Conservation (phyloP, 2,113 vertebrate genomes). For the Kobus ellipsiprymnus region DNA sequence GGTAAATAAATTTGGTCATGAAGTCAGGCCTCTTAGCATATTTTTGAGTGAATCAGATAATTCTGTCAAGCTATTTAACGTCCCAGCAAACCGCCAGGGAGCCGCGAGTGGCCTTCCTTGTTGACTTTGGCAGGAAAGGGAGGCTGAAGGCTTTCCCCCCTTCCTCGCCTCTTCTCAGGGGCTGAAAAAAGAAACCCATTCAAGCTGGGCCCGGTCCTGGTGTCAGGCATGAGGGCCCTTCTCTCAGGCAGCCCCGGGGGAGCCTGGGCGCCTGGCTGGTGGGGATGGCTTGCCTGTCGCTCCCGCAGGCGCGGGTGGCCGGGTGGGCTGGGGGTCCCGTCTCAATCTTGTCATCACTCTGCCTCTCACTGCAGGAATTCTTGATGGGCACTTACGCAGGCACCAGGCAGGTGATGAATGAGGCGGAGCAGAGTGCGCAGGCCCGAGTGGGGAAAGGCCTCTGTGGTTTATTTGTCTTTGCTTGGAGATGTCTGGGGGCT, state of each 20-base stretch:
- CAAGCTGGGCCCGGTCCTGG: conserved; percentile 85
- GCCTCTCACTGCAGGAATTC: conserved; percentile 63
- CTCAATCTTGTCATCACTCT: conserved; percentile 76
- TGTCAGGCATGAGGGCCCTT: conserved; percentile 83
- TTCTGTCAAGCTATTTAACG: conserved; percentile 97
- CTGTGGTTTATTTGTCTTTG: conserved; percentile 39
- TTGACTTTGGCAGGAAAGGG: conserved; percentile 92
- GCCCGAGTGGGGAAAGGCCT: conserved; percentile 3
- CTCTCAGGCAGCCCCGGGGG: conserved; percentile 74
- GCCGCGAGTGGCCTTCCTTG: conserved; percentile 86
- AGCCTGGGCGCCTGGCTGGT: conserved; percentile 69
- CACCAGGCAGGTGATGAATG: conserved; percentile 65
- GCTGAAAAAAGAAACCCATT: conserved; percentile 74
- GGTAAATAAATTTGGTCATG: conserved; percentile 96
- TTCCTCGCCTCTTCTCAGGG: conserved; percentile 65
- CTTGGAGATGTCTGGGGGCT: background rate
- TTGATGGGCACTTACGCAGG: conserved; percentile 25
- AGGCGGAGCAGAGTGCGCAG: background rate
- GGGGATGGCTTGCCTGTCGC: conserved; percentile 59
- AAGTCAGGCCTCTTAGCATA: conserved; percentile 93
- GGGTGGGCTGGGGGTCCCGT: background rate
- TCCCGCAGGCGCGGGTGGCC: conserved; percentile 56
- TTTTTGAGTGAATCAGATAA: conserved; percentile 95
- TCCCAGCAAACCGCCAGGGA: conserved; percentile 90
- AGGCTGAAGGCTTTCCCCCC: conserved; percentile 63